These are phyloP conservation scores for Thera obeliscata DNA, from an alignment of 2,888 invertebrate species.

Conservation along the genomic window DNA sequence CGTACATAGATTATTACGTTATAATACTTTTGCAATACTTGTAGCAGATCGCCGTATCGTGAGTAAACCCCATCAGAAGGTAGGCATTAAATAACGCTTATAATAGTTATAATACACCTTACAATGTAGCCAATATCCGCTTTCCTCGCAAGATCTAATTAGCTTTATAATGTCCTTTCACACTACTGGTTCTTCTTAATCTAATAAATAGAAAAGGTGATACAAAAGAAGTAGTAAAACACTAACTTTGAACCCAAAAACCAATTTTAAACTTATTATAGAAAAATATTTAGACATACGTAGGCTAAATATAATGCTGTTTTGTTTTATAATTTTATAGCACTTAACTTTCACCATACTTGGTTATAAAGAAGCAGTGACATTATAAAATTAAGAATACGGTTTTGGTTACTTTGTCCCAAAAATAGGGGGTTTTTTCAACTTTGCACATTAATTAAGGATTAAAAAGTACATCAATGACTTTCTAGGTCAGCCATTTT, in stretches of 20 bases:
- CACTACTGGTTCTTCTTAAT: background rate
- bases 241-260: background rate
- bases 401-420: too few relatives aligned
- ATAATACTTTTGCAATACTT: too few relatives aligned
- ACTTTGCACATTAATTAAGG: too few relatives aligned
- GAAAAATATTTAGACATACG: too few relatives aligned
- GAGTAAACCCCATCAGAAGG: background rate
- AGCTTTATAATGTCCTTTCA: background rate
- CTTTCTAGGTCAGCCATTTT: too few relatives aligned
- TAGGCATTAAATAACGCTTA: constrained; percentile 8
- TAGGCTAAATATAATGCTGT: too few relatives aligned
- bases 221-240: background rate
- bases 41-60: background rate
- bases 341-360: too few relatives aligned
- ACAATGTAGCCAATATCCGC: constrained; percentile 6
- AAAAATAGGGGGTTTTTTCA: too few relatives aligned
- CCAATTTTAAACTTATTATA: background rate
- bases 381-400: too few relatives aligned
- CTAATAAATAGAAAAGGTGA: background rate
- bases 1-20: background rate
- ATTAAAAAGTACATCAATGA: too few relatives aligned
- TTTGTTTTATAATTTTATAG: too few relatives aligned
- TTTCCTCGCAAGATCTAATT: background rate
- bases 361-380: too few relatives aligned
- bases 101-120: background rate